Conservation (phyloP, 2,888 invertebrate species). For the Campaea margaritaria region DNA sequence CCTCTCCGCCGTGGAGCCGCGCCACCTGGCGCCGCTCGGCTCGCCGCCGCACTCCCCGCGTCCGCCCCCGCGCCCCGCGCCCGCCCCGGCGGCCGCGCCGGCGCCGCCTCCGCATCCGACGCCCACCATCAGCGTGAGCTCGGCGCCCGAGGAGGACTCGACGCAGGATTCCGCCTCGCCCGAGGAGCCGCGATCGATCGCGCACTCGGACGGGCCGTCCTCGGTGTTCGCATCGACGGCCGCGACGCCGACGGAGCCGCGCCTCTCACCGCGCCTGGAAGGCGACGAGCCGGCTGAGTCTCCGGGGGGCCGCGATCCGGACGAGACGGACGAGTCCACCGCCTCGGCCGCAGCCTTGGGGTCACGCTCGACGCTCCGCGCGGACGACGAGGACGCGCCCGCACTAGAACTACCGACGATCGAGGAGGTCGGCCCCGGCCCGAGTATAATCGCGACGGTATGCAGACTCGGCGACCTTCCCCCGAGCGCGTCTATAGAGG, state of each 20-base stretch:
- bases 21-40: conserved; percentile 83
- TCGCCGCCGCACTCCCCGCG: conserved; percentile 77
- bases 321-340: conserved; percentile 50
- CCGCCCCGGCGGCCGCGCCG: conserved; percentile 59
- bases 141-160: conserved; percentile 87
- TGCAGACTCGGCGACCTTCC: conserved; percentile 58
- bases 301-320: conserved; percentile 5
- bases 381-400: conserved; percentile 47
- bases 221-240: conserved; percentile 79
- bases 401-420: conserved; percentile 59
- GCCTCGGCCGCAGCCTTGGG: conserved; percentile 52
- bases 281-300: conserved; percentile 43
- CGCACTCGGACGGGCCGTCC: conserved; percentile 74
- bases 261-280: conserved; percentile 44
- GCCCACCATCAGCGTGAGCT: conserved; percentile 89
- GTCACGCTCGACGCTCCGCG: conserved; percentile 35
- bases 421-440: conserved; percentile 56
- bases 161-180: conserved; percentile 66
- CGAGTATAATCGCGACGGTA: conserved; percentile 45
- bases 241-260: conserved; percentile 70
- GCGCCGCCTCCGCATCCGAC: conserved; percentile 64
- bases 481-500: conserved; percentile 36
- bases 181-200: conserved; percentile 56
- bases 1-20: conserved; percentile 83
- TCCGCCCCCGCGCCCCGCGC: conserved; percentile 66